These are phyloP conservation scores for Semnopithecus entellus DNA, from an alignment of 2,113 vertebrate genomes.

Conservation along the genomic window DNA sequence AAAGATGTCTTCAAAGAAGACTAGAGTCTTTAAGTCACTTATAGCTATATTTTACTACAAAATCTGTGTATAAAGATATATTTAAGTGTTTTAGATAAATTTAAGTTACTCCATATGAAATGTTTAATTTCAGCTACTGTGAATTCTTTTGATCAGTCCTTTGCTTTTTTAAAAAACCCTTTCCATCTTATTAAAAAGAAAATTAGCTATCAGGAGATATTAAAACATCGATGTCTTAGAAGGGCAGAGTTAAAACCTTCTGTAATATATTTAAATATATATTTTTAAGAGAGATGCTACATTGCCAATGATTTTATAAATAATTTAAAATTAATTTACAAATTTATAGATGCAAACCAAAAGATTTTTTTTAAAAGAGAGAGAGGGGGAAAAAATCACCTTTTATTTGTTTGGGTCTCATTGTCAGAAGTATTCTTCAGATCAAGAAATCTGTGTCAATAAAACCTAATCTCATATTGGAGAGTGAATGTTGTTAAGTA, in stretches of 20 bases:
- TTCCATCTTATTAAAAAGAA: slow-evolving; percentile 78
- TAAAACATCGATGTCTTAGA: slow-evolving; percentile 78
- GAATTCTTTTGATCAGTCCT: slow-evolving; percentile 87
- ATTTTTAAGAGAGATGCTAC: slow-evolving; percentile 86
- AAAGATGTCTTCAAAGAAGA: slow-evolving; percentile 92
- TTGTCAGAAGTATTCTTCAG: slow-evolving; percentile 62
- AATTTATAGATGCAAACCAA: slow-evolving; percentile 84
- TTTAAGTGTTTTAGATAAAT: slow-evolving; percentile 88
- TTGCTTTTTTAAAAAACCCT: slow-evolving; percentile 72
- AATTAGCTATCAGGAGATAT: slow-evolving; percentile 78
- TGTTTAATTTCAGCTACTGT: slow-evolving; percentile 90
- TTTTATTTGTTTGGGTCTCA: slow-evolving; percentile 58
- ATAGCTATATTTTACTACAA: slow-evolving; percentile 93
- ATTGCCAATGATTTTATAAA: slow-evolving; percentile 82
- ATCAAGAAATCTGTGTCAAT: slow-evolving; percentile 56
- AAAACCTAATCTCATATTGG: slow-evolving; percentile 40
- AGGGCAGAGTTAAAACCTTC: slow-evolving; percentile 77
- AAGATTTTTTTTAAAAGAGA: slow-evolving; percentile 72
- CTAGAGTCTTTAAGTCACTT: slow-evolving; percentile 90
- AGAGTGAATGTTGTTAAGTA: slow-evolving; percentile 64
- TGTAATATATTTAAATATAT: slow-evolving; percentile 87
- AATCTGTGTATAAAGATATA: slow-evolving; percentile 90
- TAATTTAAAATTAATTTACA: slow-evolving; percentile 84
- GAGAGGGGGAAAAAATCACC: slow-evolving; percentile 59
- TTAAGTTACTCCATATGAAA: slow-evolving; percentile 87